Percentiles rank a stretch among this genome's conserved stretches.
These are phyloP conservation scores for Trogon melanurus DNA, from an alignment of 2,113 vertebrate species.

Conservation along the genomic window DNA sequence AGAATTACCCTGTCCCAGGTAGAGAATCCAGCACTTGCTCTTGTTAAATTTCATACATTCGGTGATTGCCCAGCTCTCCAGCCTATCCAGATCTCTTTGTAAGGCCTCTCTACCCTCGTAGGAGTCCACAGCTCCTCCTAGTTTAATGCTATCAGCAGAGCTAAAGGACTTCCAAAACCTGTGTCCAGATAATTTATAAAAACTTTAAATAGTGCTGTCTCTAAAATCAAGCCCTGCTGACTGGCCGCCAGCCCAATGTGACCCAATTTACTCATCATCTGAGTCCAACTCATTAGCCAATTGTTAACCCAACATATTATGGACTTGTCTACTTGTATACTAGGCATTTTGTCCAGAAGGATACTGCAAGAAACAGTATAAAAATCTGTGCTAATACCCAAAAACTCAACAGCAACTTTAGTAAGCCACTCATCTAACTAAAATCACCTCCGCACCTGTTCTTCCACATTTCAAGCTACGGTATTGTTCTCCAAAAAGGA, in stretches of 20 bases:
- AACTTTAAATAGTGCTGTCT: background rate
- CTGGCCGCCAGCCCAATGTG: background rate
- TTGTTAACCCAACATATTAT: background rate
- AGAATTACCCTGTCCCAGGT: background rate
- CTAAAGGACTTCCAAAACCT: background rate
- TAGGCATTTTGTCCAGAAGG: background rate
- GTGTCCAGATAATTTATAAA: background rate
- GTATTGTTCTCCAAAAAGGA: background rate
- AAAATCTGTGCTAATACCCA: background rate
- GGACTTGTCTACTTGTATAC: background rate
- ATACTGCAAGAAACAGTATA: background rate
- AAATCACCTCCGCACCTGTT: background rate
- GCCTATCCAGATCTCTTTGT: background rate
- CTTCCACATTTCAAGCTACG: background rate
- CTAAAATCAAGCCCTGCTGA: background rate
- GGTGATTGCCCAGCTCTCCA: no score
- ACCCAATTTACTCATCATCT: background rate
- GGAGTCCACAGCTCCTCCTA: background rate
- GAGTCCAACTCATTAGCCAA: background rate
- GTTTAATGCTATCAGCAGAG: background rate
- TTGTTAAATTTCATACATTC: no score
- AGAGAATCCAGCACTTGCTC: background rate
- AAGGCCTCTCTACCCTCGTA: background rate
- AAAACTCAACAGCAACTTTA: background rate
- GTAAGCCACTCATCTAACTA: background rate